Base-by-base conservation (phyloP, 35 echinoderm and acorn worm genomes). In the Acanthaster planci region DNA sequence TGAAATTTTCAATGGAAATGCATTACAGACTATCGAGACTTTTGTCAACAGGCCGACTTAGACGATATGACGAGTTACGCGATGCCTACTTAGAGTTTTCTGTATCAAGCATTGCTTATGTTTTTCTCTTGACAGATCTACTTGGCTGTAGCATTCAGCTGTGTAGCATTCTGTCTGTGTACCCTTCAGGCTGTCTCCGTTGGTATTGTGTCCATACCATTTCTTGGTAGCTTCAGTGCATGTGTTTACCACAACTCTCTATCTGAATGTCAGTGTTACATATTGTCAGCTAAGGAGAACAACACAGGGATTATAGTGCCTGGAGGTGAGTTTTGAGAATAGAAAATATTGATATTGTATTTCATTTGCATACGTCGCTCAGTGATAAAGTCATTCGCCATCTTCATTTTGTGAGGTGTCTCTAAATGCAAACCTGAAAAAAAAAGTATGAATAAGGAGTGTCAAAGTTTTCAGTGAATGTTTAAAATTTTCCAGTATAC, bases 241-340 rank as follows among this genome's bases (percentile, higher is more conserved):
- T 96, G 93, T 78, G 82, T 96, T 15, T 56, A 60, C 17, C 60
- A 78, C 51, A 72, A 76, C 21, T 78, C 89, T 3, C 80, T 51
- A 14, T n/a, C 85, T 9, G 80, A 96, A 52, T 96, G 93, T 38
- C 85, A 88, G 82, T 96, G 93, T 75, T 92, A 96, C 58, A 77
- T 84, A 4, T 21, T 93, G 8, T 50, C 60, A 8, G 86, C 56
- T 17, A 87, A 44, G 26, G 42, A 44, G 23, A 87, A 82, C 52
- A 83, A 78, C 19, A 84, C 79, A 16, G 75, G 76, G 10, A 79
- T 88, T 22, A 83, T 87, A 14, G 57, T 93, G 26, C 86, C 93
- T 35, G 88, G 89, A 78, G 89, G 93, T 95, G 26, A n/a, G n/a
- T n/a, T n/a, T n/a, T n/a, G n/a, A 79, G 60, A 44, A 38, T 75